Conservation (phyloP, 2,888 invertebrate species). For the Epirrhoe tristata region DNA sequence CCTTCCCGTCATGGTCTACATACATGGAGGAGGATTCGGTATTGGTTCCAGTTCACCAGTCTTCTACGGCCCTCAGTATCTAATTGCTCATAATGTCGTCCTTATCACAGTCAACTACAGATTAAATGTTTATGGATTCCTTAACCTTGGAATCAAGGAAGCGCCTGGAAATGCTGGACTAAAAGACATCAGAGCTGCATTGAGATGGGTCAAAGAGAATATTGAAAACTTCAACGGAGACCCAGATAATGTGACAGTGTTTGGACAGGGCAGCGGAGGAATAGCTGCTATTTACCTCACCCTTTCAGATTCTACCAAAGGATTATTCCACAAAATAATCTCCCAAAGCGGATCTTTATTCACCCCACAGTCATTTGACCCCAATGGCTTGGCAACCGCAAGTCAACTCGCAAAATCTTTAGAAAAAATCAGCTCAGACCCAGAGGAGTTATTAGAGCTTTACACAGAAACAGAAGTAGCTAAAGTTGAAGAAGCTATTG, state of each 20-base stretch:
- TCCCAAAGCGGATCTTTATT: slow-evolving; percentile 74
- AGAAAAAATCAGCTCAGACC: slow-evolving; percentile 61
- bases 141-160: slow-evolving; percentile 70
- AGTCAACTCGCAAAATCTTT: slow-evolving; percentile 73
- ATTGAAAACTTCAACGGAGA: slow-evolving; percentile 73
- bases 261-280: slow-evolving; percentile 79
- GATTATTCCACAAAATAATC: slow-evolving; percentile 73
- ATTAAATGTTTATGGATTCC: slow-evolving; percentile 77
- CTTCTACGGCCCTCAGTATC: slow-evolving; percentile 78
- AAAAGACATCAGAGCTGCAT: slow-evolving; percentile 77
- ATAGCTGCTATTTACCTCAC: slow-evolving; percentile 73
- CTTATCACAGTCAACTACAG: slow-evolving; percentile 82
- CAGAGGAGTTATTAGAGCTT: slow-evolving; percentile 61
- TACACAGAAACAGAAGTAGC: slow-evolving; percentile 62
- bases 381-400: slow-evolving; percentile 65
- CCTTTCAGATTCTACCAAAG: slow-evolving; percentile 71
- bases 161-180: slow-evolving; percentile 81
- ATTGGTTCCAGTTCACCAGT: slow-evolving; percentile 72
- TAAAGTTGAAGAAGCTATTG: slow-evolving; percentile 71
- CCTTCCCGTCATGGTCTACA: slow-evolving; percentile 76
- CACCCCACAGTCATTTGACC: slow-evolving; percentile 69
- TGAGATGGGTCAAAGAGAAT: slow-evolving; percentile 76
- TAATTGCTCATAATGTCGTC: slow-evolving; percentile 72
- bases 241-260: slow-evolving; percentile 74
- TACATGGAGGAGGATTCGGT: slow-evolving; percentile 83